These are phyloP conservation scores for Agonum fuliginosum DNA, from an alignment of 2,888 invertebrate genomes.

Conservation along the genomic window DNA sequence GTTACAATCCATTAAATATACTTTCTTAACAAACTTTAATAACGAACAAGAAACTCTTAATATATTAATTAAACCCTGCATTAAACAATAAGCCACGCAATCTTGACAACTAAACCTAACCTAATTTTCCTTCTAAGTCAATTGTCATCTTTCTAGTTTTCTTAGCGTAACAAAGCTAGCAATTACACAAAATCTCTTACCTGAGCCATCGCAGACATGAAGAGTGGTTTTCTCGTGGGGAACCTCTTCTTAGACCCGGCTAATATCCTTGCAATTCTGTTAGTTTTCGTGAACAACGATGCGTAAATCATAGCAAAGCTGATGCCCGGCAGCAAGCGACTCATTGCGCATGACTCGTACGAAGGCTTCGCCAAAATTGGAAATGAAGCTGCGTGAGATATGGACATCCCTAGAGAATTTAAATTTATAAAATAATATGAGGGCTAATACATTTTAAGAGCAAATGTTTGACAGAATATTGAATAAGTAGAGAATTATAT, in stretches of 20 bases:
- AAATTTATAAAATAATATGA: constrained; percentile 19
- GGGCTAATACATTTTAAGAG: not conserved
- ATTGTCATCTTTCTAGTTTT: not conserved
- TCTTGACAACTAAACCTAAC: not conserved
- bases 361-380: constrained; percentile 80
- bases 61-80: no score
- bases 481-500: not conserved
- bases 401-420: constrained; percentile 68
- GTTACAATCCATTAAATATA: no score
- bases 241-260: constrained; percentile 84
- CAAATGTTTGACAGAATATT: not conserved
- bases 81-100: no score
- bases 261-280: constrained; percentile 84
- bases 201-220: constrained; percentile 78
- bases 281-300: constrained; percentile 84
- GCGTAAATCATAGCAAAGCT: constrained; percentile 85
- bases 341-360: constrained; percentile 75
- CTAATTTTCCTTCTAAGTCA: not conserved
- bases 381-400: constrained; percentile 78
- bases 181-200: constrained; percentile 30
- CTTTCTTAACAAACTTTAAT: no score
- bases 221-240: constrained; percentile 80
- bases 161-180: not conserved
- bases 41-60: no score
- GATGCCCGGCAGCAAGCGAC: constrained; percentile 74